A percentile compares a stretch with the other conserved stretches of the same genome.
These are phyloP conservation scores for Hyla sarda DNA, from an alignment of 2,113 vertebrate species.

Conservation along the genomic window DNA sequence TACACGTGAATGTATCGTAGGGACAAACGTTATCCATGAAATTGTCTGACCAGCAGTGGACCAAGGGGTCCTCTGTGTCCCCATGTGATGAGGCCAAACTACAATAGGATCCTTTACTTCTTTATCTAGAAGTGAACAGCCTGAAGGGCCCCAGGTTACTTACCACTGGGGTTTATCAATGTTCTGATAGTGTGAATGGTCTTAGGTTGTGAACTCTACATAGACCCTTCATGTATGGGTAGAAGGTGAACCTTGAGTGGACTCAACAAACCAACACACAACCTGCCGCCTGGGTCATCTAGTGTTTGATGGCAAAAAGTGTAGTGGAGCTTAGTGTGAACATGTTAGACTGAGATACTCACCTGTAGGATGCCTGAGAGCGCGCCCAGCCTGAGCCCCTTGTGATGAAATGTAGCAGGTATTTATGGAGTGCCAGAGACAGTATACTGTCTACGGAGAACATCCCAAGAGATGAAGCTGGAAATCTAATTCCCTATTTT, in stretches of 20 bases:
- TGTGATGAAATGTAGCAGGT: not conserved
- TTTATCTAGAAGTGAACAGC: not conserved
- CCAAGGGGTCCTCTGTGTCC: not conserved
- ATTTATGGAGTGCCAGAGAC: slow-evolving; percentile 6
- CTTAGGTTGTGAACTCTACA: too few relatives aligned
- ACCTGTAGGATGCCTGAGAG: slow-evolving; percentile 3
- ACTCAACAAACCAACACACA: too few relatives aligned
- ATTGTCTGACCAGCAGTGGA: not conserved
- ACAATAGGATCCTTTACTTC: not conserved
- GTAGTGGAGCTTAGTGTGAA: not conserved
- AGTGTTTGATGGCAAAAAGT: too few relatives aligned
- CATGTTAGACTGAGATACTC: not conserved
- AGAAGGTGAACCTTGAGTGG: too few relatives aligned
- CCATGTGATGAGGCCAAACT: not conserved
- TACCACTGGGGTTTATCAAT: not conserved
- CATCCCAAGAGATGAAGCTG: not conserved
- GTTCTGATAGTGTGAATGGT: too few relatives aligned
- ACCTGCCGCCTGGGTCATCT: too few relatives aligned
- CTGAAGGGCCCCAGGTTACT: not conserved
- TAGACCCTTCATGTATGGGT: too few relatives aligned
- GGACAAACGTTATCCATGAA: not conserved
- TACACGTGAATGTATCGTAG: not conserved
- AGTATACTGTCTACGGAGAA: not conserved
- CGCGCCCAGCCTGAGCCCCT: not conserved
- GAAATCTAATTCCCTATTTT: not conserved